These are phyloP conservation scores for Antennarius striatus DNA, from an alignment of 2,113 vertebrate species.

Conservation along the genomic window DNA sequence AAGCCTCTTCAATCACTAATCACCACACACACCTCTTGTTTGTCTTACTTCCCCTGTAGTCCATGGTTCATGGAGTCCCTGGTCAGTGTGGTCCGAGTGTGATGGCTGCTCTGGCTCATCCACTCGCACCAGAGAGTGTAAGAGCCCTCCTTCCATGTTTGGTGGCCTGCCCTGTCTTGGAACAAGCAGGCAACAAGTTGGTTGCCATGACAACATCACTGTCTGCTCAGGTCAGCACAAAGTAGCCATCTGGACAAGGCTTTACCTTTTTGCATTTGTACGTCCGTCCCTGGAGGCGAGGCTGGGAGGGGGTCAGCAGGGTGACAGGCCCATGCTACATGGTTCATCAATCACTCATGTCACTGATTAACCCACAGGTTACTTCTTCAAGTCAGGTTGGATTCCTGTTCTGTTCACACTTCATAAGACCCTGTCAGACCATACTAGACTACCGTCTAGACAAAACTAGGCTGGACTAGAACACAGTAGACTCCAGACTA, in stretches of 20 bases:
- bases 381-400: too few species aligned
- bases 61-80: slow-evolving; percentile 83
- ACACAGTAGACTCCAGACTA: too few species aligned
- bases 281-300: not conserved
- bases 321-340: not conserved
- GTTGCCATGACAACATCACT: slow-evolving; percentile 79
- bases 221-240: slow-evolving; percentile 79
- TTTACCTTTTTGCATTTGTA: not conserved
- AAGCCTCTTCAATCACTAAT: too few species aligned
- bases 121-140: slow-evolving; percentile 76
- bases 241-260: not conserved
- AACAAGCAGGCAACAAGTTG: slow-evolving; percentile 74
- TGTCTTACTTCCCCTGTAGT: slow-evolving; percentile 64
- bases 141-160: slow-evolving; percentile 80
- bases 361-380: not conserved
- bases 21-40: not conserved
- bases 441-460: too few species aligned
- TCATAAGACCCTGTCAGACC: too few species aligned
- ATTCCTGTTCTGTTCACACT: too few species aligned
- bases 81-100: slow-evolving; percentile 85
- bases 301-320: not conserved
- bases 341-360: not conserved
- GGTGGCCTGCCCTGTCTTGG: slow-evolving; percentile 84
- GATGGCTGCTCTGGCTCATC: slow-evolving; percentile 77
- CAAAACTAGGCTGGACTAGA: too few species aligned